Evolutionary conservation across 2,113 vertebrate species (phyloP), one percentile per base, ranked within the genome.

Genomic region (Bombycilla garrulus): DNA sequence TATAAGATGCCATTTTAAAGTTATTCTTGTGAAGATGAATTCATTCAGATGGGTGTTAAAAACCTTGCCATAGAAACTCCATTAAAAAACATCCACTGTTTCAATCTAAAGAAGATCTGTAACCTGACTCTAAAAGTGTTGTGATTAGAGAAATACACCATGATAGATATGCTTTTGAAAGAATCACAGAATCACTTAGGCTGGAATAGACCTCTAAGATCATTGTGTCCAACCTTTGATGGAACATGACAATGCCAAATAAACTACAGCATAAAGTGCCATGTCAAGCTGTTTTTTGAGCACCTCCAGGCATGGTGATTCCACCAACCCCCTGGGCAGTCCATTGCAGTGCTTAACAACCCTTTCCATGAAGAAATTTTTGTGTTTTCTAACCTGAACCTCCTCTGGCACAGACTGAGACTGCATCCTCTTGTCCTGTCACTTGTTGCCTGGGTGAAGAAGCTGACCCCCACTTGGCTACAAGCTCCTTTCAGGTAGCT

Each of bases 1-100:
- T 82, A 92, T 57, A 96, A 85, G 86, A 80, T 88, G 48, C n/a
- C 78, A 33, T 86, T 82, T 94, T 71, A 88, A 79, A 85, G 48
- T 72, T 73, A 45, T 88, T 92, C 71, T 95, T 62, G 54, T 83
- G 80, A 44, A 90, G 81, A 97, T 67, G 74, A 92, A 2, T 90
- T 92, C 29, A 70, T 95, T 94, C 87, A n/a, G 17, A 20, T 62
- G n/a, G 10, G 21, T 93, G 70, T 66, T 74, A 78, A 92, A 93
- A 89, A 96, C 58, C 67, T 84, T 44, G 71, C 85, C 78, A 67
- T 61, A 86, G 88, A 90, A 89, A 92, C 67, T 89, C 62, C 48
- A 29, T 86, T 90, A 93, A 88, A 78, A 50, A 92, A 54, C 40
- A 57, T 85, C 82, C 58, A 84, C 72, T 92, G 35, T 94, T 85